Evolutionary conservation across 2,888 invertebrate genomes (phyloP).

Genomic region (Dione vanillae): DNA sequence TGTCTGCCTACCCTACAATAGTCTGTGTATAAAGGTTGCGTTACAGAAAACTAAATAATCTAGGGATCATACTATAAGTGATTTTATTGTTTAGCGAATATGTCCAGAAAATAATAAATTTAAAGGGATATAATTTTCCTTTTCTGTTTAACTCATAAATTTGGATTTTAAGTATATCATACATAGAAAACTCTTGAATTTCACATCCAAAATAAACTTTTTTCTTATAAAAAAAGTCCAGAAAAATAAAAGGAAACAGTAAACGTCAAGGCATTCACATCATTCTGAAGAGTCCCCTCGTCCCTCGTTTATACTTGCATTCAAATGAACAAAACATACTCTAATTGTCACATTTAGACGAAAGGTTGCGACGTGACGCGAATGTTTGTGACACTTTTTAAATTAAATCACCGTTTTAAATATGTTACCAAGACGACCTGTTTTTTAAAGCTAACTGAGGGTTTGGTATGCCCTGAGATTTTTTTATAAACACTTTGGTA

Average conservation of each 20-base stretch:
- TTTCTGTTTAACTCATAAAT: no score
- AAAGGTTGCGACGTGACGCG: slow-evolving; percentile 57
- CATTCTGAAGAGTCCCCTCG: slow-evolving; percentile 62
- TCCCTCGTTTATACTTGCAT: slow-evolving; percentile 60
- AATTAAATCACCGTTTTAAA: slow-evolving; percentile 33
- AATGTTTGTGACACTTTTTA: slow-evolving; percentile 53
- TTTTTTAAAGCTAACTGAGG: background rate
- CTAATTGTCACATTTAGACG: slow-evolving; percentile 71
- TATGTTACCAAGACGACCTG: slow-evolving; percentile 22
- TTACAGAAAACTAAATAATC: no score
- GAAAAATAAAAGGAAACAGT: slow-evolving; percentile 15
- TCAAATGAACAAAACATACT: slow-evolving; percentile 48
- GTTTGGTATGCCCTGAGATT: no score
- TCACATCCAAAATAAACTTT: background rate
- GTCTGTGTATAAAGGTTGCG: no score
- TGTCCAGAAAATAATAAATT: no score
- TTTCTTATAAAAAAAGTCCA: background rate
- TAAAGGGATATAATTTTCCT: no score
- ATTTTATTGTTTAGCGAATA: no score
- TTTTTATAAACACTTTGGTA: no score
- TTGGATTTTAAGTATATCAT: no score
- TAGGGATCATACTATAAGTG: no score
- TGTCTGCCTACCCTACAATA: no score
- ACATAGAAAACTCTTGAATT: background rate
- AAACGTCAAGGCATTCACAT: slow-evolving; percentile 24